A percentile compares a stretch with the other conserved stretches of the same genome.
Evolutionary conservation across 2,888 invertebrate genomes (phyloP).

Genomic region (Polia nebulosa): DNA sequence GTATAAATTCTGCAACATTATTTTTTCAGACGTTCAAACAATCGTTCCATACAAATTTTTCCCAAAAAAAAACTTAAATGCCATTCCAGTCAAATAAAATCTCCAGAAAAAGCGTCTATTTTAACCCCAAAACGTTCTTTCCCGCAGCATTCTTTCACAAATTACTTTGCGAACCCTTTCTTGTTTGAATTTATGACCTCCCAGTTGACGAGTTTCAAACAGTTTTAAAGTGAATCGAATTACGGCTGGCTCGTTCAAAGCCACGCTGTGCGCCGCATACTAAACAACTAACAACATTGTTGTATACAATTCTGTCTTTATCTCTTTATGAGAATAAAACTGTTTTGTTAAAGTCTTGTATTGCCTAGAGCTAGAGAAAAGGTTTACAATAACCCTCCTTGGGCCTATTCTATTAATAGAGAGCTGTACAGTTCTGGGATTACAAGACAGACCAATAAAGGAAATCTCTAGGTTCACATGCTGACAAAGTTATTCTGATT

Average conservation of each 20-base stretch:
- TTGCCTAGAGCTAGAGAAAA: neutral
- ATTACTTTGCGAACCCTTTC: constrained; percentile 62
- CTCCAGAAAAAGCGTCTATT: constrained; percentile 22
- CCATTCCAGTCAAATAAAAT: constrained; percentile 37
- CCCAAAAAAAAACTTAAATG: constrained; percentile 8
- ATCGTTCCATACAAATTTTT: constrained; percentile 8
- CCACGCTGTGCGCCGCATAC: constrained; percentile 44
- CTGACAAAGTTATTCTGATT: too few relatives aligned
- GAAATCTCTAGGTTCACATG: too few relatives aligned
- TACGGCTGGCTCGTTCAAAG: constrained; percentile 41
- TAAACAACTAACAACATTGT: constrained; percentile 43
- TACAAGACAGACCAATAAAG: neutral
- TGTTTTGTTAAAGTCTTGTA: constrained; percentile 10
- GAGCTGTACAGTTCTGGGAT: neutral
- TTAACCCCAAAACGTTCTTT: constrained; percentile 41
- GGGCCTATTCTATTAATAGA: neutral
- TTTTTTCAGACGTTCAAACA: constrained; percentile 19
- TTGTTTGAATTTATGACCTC: constrained; percentile 62
- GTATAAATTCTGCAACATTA: neutral
- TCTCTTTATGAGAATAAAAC: constrained; percentile 5
- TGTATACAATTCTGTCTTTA: constrained; percentile 18
- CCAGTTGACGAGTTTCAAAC: constrained; percentile 59
- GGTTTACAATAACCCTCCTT: neutral
- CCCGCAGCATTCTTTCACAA: constrained; percentile 61
- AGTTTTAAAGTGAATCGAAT: constrained; percentile 61